Base-by-base conservation (phyloP, 2,113 vertebrate genomes). In the Plecotus auritus region DNA sequence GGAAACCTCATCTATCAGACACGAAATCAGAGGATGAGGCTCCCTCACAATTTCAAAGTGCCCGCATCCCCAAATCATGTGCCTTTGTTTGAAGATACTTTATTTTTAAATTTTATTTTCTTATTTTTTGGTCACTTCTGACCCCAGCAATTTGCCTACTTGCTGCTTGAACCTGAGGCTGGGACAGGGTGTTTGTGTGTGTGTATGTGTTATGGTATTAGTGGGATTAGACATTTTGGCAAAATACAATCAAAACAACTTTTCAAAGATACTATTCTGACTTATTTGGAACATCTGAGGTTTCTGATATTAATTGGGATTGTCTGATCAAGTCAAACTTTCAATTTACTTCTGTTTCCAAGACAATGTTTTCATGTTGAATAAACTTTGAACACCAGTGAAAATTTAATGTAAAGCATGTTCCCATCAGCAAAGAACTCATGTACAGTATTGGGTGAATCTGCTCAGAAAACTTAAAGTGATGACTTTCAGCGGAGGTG, bases 391-490 rank as follows among this genome's bases (percentile, higher is more conserved):
- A 80, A 84, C n/a, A 56, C 2, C 18, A 23, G 3, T n/a, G 26
- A 47, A 40, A 54, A 12, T 61, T 32, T 54, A 61, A 64, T 88
- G 20, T 28, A 45, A n/a, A 76, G 42, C n/a, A 4, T 72, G 28
- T 84, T 47, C 9, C 18, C 8, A 4, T 4, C 28, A 69, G 17
- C 23, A 6, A 26, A 89, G 78, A 92, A 67, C 1, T 54, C 1
- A 0, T 2, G 7, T 45, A 18, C 49, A n/a, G 37, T 56, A 87
- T 61, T 7, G 14, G 37, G 91, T 51, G 76, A 11, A 1, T 82
- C 93, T 92, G 17, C 56, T 83, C 22, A 72, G 90, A 90, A 96
- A 94, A 2, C 18, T 78, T 42, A 49, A n/a, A 8, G 12, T n/a
- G 0, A 0, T 69, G 91, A 66, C 70, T 40, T 26, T 42, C 20